Evolutionary conservation across 1,140 invertebrate species (phyloP), one percentile per base, ranked within the genome.

Genomic region (Neodiprion pinetum): DNA sequence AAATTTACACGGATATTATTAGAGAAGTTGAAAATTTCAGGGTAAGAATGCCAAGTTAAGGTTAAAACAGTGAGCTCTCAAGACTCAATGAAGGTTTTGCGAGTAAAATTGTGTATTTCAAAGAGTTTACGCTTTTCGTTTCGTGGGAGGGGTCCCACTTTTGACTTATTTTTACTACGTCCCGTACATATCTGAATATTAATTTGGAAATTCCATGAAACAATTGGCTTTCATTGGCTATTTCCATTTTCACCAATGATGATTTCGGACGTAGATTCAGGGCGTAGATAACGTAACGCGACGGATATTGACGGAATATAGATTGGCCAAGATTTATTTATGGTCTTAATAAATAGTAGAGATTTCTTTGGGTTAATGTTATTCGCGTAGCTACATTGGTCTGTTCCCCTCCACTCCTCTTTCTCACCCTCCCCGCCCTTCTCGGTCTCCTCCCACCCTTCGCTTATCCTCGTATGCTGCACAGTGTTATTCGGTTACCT

Each of bases 51-150:
- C 7, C 21, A 75, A 77, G 76, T 80, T 83, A 80, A 83, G 81
- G 81, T 83, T 83, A 82, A 82, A 79, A 40, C 73, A 74, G 72
- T 61, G 0, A 74, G 67, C 67, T 79, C 74, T 74, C 71, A 12
- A 40, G 72, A 75, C 70, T 66, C 72, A 69, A 72, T 70, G 65
- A 72, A 73, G 68, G 72, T 50, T 73, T 74, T 74, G 78, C 74
- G 77, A 72, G 74, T 40, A 40, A 76, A 78, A 74, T 77, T 72
- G 77, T 72, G 77, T 75, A 40, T 74, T 74, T 79, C 77, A 67
- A 72, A 65, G 73, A 77, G 74, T 68, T 70, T 72, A 71, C 73
- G 72, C 77, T 74, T 78, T 73, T 75, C 50, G 73, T 81, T 76
- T 79, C 80, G 78, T 81, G 79, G 75, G 66, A 68, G 48, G 50